These are phyloP conservation scores for Camponotus floridanus DNA, from an alignment of 1,140 invertebrate species.

Conservation along the genomic window DNA sequence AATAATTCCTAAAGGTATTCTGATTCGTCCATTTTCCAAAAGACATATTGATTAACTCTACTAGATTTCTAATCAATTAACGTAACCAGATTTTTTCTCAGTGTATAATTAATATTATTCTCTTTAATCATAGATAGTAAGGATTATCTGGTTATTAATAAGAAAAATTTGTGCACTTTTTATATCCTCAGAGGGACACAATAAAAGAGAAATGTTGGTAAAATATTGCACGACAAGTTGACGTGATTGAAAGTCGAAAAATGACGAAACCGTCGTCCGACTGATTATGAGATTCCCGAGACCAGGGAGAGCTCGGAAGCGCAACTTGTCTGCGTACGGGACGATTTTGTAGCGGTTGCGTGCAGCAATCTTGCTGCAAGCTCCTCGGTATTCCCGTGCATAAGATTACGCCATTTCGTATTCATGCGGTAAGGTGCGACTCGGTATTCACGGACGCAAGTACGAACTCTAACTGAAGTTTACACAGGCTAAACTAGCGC, in stretches of 20 bases:
- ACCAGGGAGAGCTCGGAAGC: slow-evolving; percentile 22
- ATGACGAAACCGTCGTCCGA: not conserved
- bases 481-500: slow-evolving; percentile 65
- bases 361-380: slow-evolving; percentile 30
- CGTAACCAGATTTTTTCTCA: too few relatives aligned
- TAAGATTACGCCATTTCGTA: slow-evolving; percentile 75
- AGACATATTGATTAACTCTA: too few relatives aligned
- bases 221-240: not conserved
- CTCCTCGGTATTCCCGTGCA: slow-evolving; percentile 12
- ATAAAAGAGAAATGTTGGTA: too few relatives aligned
- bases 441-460: slow-evolving; percentile 66
- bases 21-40: too few relatives aligned
- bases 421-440: slow-evolving; percentile 71
- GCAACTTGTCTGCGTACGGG: slow-evolving; percentile 32
- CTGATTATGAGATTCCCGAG: not conserved
- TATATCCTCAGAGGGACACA: too few relatives aligned
- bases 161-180: not conserved
- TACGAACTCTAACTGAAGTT: slow-evolving; percentile 73
- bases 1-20: too few relatives aligned
- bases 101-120: not conserved
- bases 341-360: slow-evolving; percentile 13
- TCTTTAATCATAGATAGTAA: not conserved
- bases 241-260: not conserved
- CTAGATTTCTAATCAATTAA: too few relatives aligned
- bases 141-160: not conserved